Base-by-base conservation (phyloP, 2,797 vertebrate species). In the Molothrus ater region DNA sequence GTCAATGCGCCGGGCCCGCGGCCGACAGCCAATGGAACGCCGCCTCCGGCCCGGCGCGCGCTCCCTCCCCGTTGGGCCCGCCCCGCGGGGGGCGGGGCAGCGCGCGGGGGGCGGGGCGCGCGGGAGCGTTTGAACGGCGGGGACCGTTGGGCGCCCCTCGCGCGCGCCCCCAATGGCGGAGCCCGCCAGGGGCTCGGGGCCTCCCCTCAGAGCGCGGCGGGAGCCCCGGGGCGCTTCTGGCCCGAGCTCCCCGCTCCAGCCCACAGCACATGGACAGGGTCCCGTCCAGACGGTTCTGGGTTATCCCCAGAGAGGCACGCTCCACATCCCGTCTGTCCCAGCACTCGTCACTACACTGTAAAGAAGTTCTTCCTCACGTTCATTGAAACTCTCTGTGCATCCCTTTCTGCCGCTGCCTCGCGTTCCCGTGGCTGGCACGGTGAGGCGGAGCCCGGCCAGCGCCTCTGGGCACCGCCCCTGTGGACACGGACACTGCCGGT, bases 21-120 rank as follows among this genome's bases (percentile, higher is more conserved):
- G 57, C 7, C 51, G 54, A 1, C 3, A 73, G 65, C 96, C 95
- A 97, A 96, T 96, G 38, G 42, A 42, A 54, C 12, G 4, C 40
- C 40, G 48, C 17, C 65, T 42, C 20, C 12, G 38, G 21, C 38
- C 22, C 36, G 57, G 38, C 66, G 80, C 47, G 66, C 66, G 32
- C 57, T 82, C n/a, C 15, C 29, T 47, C 19, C 3, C 10, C 15
- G 24, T 43, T 24, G 68, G 5, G 48, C 48, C 48, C 68, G 59
- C 80, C 80, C 57, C 10, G 2, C 32, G 5, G 22, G 4, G n/a
- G 48, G 47, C 17, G 38, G 38, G 25, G 28, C n/a, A 34, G n/a
- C 26, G 47, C 11, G 32, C 38, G 43, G 43, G 43, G 29, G 54
- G 56, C 45, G 61, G 50, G 10, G 75, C 54, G 79, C 68, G 80